These are phyloP conservation scores for Drosophila tsacasi DNA, from an alignment of 1,140 invertebrate species.

Conservation along the genomic window DNA sequence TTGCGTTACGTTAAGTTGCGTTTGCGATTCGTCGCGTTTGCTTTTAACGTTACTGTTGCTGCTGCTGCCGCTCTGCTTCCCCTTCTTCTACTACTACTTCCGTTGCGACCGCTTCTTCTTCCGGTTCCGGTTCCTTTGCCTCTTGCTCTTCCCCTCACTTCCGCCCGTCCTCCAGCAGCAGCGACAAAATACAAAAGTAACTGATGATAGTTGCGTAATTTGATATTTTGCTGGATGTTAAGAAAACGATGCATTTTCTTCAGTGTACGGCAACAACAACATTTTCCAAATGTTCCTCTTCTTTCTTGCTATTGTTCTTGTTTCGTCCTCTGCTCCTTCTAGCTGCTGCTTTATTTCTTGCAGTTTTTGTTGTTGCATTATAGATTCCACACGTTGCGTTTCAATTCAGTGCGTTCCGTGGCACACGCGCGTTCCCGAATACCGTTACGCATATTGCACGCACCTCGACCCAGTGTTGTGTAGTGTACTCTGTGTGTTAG, in stretches of 20 bases:
- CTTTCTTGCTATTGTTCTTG: constrained; percentile 23
- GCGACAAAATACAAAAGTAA: constrained; percentile 84
- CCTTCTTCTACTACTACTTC: constrained; percentile 16
- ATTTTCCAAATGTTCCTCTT: constrained; percentile 34
- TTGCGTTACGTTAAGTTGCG: constrained; percentile 41
- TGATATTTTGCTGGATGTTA: constrained; percentile 84
- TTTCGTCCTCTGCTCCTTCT: constrained; percentile 11
- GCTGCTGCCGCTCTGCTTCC: constrained; percentile 30
- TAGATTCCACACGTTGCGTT: constrained; percentile 52
- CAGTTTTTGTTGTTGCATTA: constrained; percentile 32
- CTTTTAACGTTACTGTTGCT: constrained; percentile 20
- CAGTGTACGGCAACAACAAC: constrained; percentile 75
- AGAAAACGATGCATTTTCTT: constrained; percentile 84
- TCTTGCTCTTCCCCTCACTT: constrained; percentile 42
- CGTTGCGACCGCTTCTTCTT: constrained; percentile 28
- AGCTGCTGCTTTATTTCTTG: constrained; percentile 9
- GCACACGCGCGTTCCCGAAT: constrained; percentile 45
- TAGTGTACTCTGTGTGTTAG: constrained; percentile 23
- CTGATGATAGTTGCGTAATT: constrained; percentile 85
- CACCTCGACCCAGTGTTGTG: constrained; percentile 54
- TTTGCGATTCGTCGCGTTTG: constrained; percentile 44
- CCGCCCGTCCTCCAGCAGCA: constrained; percentile 70
- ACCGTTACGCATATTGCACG: constrained; percentile 64
- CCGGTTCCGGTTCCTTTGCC: constrained; percentile 33
- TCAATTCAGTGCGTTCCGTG: constrained; percentile 59